Conservation (phyloP, 2,113 vertebrate genomes). For the Mugil cephalus region DNA sequence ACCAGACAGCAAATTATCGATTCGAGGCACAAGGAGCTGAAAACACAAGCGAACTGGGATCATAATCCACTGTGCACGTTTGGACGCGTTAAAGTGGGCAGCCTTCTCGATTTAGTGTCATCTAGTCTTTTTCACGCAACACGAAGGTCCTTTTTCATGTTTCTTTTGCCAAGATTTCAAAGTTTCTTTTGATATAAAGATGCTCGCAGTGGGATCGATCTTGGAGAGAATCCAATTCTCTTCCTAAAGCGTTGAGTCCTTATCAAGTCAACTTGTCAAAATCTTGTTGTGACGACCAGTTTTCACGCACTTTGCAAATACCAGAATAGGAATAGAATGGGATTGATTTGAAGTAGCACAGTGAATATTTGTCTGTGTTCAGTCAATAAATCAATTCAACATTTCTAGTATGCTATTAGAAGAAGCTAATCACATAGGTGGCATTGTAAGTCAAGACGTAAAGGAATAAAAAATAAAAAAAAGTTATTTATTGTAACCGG, state of each 20-base stretch:
- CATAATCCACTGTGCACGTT: neutral
- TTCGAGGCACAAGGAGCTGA: conserved; percentile 38
- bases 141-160: neutral
- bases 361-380: too few species aligned
- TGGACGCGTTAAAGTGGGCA: neutral
- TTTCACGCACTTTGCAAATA: too few species aligned
- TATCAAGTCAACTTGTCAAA: neutral
- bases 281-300: neutral
- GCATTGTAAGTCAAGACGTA: too few species aligned
- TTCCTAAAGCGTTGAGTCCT: neutral
- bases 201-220: neutral
- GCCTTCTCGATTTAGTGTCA: neutral
- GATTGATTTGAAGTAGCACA: too few species aligned
- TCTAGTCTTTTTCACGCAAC: neutral
- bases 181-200: neutral
- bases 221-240: neutral
- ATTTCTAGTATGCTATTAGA: neutral
- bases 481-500: neutral
- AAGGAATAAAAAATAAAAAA: too few species aligned
- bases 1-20: conserved; percentile 64
- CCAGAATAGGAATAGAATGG: too few species aligned
- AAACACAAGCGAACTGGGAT: conserved; percentile 9
- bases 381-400: neutral
- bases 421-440: neutral
- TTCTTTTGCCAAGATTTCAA: neutral